These are phyloP conservation scores for Cremastinae sp. DNA, from an alignment of 2,888 invertebrate species.

Conservation along the genomic window DNA sequence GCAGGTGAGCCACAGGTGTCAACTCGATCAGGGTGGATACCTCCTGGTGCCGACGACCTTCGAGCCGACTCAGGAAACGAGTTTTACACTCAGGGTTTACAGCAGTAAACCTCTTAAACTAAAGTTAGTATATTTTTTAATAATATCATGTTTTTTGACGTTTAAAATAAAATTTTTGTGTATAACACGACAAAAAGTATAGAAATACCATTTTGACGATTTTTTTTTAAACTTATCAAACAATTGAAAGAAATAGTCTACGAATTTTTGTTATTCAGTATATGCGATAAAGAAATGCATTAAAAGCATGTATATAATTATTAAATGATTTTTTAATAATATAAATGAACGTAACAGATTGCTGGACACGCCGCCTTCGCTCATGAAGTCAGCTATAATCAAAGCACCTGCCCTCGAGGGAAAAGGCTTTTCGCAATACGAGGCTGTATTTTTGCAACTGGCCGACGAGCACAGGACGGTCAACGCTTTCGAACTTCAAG, in stretches of 20 bases:
- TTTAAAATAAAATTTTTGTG: too few relatives aligned
- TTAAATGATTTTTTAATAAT: too few relatives aligned
- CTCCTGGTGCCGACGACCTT: constrained; percentile 94
- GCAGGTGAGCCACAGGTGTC: constrained; percentile 91
- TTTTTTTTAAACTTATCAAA: too few relatives aligned
- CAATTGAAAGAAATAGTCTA: too few relatives aligned
- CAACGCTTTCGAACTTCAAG: constrained; percentile 94
- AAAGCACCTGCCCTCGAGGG: constrained; percentile 88
- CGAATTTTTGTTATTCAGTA: too few relatives aligned
- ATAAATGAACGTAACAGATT: constrained; percentile 73
- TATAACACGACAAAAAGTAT: too few relatives aligned
- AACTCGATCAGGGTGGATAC: constrained; percentile 90
- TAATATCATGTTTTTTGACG: too few relatives aligned
- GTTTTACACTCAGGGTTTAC: constrained; percentile 91
- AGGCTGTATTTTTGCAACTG: constrained; percentile 93
- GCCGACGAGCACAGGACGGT: constrained; percentile 95
- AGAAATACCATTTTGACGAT: too few relatives aligned
- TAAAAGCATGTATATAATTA: too few relatives aligned
- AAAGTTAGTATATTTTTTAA: constrained; percentile 84
- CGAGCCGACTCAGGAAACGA: constrained; percentile 94
- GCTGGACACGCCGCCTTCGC: constrained; percentile 84
- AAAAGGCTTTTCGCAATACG: constrained; percentile 91
- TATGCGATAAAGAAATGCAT: too few relatives aligned
- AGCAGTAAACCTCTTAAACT: constrained; percentile 90
- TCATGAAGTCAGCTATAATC: constrained; percentile 88